Evolutionary conservation across 2,888 invertebrate species (phyloP), one percentile per base, ranked within the genome.

Genomic region (Trileptium ribeirensis): DNA sequence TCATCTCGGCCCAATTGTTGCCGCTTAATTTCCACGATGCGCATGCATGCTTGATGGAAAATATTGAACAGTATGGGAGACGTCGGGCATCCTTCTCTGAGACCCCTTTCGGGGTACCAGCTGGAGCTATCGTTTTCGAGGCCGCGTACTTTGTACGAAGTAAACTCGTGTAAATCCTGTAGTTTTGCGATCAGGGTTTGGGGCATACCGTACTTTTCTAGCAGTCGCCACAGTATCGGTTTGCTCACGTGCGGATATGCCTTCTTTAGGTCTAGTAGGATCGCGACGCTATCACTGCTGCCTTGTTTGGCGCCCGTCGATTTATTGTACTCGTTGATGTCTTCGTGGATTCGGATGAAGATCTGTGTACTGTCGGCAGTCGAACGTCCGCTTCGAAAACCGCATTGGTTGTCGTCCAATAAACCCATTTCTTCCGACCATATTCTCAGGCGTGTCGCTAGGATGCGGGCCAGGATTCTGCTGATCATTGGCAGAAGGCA

Each of bases 61-160:
- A n/a, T n/a, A 64, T 64, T 64, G 64, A 64, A 64, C n/a, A 64
- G n/a, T 64, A 64, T 70, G 70, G 70, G 70, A 29, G 70, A 70
- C 8, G 70, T 70, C n/a, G 70, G 70, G 36, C 70, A 70, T 8
- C 70, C 36, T n/a, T n/a, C n/a, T n/a, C n/a, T n/a, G n/a, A n/a
- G n/a, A n/a, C n/a, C n/a, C n/a, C n/a, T n/a, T n/a, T 70, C 70
- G 8, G 36, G 70, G 36, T 70, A 70, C 70, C 70, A 64, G 64
- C 64, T 64, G 19, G 19, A 64, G 64, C 64, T 64, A n/a, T 64
- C 64, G n/a, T 64, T 64, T n/a, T 64, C 64, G n/a, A 64, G 64
- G 19, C 64, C 64, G n/a, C 64, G 64, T 19, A 64, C 64, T 64
- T n/a, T 64, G 64, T 64, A 64, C n/a, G 64, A 64, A 19, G 64